Evolutionary conservation across 2,113 vertebrate genomes (phyloP), one percentile per base, ranked within the genome.

Genomic region (Oophaga pumilio): DNA sequence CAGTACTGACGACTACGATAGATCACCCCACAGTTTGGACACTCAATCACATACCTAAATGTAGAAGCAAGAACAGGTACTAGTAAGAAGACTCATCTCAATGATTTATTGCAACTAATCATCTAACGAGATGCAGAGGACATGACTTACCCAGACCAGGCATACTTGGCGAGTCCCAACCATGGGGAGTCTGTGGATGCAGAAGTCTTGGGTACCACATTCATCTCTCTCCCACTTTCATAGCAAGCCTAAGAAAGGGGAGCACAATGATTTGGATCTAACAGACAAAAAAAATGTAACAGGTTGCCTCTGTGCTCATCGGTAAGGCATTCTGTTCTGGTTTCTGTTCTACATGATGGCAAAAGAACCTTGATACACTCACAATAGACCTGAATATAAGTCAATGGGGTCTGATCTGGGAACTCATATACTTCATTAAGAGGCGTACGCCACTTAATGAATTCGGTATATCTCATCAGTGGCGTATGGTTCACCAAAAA

Each of bases 131-230:
- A 49, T 12, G 59, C 8, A 18, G 11, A 60, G 6, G 11, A n/a
- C 18, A 52, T n/a, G 28, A 95, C 97, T 97, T 92, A 99, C 98
- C 98, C 98, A 69, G 98, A 99, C 98, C 98, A 99, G 84, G 98
- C 98, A 1, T 99, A 99, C 89, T 97, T 97, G 87, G 98, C 98
- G 89, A 99, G 95, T 60, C 98, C 98, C 91, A 99, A 95, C 98
- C 98, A 99, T 66, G 98, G 98, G 4, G 98, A 99, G 92, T 99
- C 98, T 0, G 97, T 98, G n/a, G 98, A 99, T 88, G 98, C 98
- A 13, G 98, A 98, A 5, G 98, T 99, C 94, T 99, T 99, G 89
- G 98, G 98, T 90, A 99, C 97, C 83, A 99, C 98, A 0, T 97
- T 96, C 71, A 99, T 97, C 91, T 99, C 97, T 91, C 97, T 98